phyloP scores from a whole-genome alignment of 1,140 invertebrate species.

The Lepidurus arcticus region DNA sequence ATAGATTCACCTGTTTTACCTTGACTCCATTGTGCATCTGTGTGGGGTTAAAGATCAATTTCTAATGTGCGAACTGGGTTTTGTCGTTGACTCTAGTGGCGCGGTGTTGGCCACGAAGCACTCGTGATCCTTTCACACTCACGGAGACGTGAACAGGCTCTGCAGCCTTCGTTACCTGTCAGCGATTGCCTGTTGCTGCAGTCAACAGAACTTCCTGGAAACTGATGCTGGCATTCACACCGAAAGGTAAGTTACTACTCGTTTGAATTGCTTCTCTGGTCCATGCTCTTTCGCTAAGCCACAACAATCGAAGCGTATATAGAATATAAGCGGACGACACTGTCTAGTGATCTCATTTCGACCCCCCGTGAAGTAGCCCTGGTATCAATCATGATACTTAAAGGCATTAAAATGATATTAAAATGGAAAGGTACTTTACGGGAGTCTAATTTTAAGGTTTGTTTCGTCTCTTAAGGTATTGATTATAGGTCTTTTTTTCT shows the following conservation, averaged over 20 bases:
- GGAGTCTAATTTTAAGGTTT: not conserved
- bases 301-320: not conserved
- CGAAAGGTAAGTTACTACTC: not conserved
- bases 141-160: not conserved
- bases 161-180: not conserved
- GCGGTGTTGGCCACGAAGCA: not conserved
- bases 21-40: no score
- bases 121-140: not conserved
- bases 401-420: not conserved
- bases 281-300: not conserved
- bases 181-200: not conserved
- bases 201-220: constrained; percentile 17
- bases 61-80: not conserved
- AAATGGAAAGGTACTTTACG: not conserved
- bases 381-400: not conserved
- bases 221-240: not conserved
- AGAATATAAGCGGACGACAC: not conserved
- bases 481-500: constrained; percentile 14
- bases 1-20: no score
- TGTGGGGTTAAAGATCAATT: no score
- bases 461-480: not conserved
- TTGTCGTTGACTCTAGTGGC: not conserved
- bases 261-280: not conserved
- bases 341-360: not conserved
- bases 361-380: no score